Percentiles rank a stretch among this genome's conserved stretches.
Conservation (phyloP, 2,113 vertebrate genomes). For the Scophthalmus maximus region DNA sequence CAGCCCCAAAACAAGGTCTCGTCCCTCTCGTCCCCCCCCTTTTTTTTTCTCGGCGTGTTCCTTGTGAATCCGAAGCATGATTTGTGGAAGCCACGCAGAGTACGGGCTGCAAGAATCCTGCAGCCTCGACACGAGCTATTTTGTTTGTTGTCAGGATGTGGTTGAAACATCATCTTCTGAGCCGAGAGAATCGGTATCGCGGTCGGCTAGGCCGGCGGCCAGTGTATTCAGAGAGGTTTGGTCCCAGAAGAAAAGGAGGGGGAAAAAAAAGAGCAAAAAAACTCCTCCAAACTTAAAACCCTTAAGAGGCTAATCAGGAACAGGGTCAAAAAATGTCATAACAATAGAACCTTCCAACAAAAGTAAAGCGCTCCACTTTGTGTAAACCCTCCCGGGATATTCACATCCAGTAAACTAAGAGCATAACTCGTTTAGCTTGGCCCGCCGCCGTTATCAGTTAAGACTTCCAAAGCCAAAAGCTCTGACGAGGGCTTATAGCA, state of each 20-base stretch:
- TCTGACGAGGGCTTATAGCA: slow-evolving; percentile 45
- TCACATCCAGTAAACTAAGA: slow-evolving; percentile 71
- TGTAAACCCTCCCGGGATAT: slow-evolving; percentile 55
- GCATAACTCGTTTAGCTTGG: slow-evolving; percentile 68
- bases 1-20: slow-evolving; percentile 18
- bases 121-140: slow-evolving; percentile 58
- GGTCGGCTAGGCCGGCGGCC: slow-evolving; percentile 48
- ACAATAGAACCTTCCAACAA: slow-evolving; percentile 71
- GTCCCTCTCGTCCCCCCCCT: slow-evolving; percentile 2
- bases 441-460: slow-evolving; percentile 54
- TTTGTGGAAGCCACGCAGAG: slow-evolving; percentile 37
- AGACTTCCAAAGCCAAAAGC: slow-evolving; percentile 43
- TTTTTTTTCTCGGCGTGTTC: neutral
- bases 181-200: slow-evolving; percentile 47
- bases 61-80: slow-evolving; percentile 22
- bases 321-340: slow-evolving; percentile 72
- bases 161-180: slow-evolving; percentile 69
- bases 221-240: slow-evolving; percentile 55
- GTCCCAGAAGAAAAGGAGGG: slow-evolving; percentile 15
- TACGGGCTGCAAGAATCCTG: slow-evolving; percentile 43
- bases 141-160: slow-evolving; percentile 77
- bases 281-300: slow-evolving; percentile 60
- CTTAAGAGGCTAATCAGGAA: slow-evolving; percentile 75
- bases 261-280: slow-evolving; percentile 1
- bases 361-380: slow-evolving; percentile 70